Evolutionary conservation across 2,113 vertebrate species (phyloP).

Genomic region (Columba livia): DNA sequence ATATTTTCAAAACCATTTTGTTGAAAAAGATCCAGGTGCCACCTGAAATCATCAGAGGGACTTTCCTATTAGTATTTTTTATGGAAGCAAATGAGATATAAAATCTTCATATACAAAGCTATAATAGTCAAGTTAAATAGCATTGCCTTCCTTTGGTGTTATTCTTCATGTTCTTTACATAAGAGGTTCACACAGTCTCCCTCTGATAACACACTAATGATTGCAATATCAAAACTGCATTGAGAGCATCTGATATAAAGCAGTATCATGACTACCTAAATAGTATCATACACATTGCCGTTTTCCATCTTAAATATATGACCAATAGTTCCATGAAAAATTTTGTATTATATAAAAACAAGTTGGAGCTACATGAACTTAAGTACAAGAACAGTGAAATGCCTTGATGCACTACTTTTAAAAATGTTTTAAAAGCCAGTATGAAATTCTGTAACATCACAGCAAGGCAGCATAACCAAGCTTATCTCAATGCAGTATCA

Average conservation of each 20-base stretch:
- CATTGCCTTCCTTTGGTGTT: neutral
- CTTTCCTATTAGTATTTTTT: neutral
- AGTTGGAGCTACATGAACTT: neutral
- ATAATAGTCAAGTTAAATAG: neutral
- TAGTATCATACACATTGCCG: neutral
- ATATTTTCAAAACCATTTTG: neutral
- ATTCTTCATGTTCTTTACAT: neutral
- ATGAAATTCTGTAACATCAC: slow-evolving; percentile 11
- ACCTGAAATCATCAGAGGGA: neutral
- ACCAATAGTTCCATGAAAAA: neutral
- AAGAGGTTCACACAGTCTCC: neutral
- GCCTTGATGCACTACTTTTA: neutral
- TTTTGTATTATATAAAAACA: neutral
- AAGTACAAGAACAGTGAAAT: neutral
- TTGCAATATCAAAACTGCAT: neutral
- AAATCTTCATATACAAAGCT: neutral
- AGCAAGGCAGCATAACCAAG: slow-evolving; percentile 47
- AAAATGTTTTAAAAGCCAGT: neutral
- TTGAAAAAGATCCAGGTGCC: neutral
- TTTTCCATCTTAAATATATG: neutral
- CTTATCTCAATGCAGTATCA: slow-evolving; percentile 65
- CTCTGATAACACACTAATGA: neutral
- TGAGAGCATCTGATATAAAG: neutral
- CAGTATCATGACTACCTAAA: neutral
- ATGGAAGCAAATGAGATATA: neutral